phyloP scores from a whole-genome alignment of 2,888 invertebrate genomes.

The Dysmachus trigonus region DNA sequence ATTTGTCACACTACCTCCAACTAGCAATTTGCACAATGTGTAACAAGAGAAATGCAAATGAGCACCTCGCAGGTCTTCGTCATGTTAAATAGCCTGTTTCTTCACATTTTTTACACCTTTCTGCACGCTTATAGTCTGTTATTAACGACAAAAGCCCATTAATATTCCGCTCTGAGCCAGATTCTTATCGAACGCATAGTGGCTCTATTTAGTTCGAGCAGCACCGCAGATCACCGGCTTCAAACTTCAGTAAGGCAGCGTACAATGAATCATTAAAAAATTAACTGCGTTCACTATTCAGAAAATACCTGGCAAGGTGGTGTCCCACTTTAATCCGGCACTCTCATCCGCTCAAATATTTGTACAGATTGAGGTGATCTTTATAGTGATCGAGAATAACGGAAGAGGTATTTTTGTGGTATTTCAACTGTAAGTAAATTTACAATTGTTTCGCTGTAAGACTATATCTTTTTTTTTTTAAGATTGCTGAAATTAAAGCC shows the following conservation, averaged over 20 bases:
- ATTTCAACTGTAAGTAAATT: neutral
- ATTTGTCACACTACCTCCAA: neutral
- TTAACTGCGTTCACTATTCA: neutral
- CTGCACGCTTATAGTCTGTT: neutral
- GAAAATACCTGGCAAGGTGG: neutral
- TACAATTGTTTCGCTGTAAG: neutral
- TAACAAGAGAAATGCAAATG: neutral
- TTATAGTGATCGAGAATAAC: neutral
- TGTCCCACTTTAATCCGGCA: neutral
- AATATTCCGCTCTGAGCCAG: neutral
- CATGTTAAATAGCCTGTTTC: neutral
- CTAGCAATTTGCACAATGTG: neutral
- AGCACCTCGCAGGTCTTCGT: neutral
- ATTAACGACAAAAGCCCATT: neutral
- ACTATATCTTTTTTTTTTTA: neutral
- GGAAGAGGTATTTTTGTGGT: neutral
- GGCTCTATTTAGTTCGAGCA: neutral
- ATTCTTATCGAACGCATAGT: neutral
- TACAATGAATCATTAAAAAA: conserved; percentile 19
- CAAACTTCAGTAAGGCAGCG: neutral
- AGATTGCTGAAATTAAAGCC: neutral
- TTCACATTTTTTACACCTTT: neutral
- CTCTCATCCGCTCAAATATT: neutral
- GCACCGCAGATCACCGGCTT: neutral
- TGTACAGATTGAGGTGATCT: neutral